These are phyloP conservation scores for Xylota sylvarum DNA, from an alignment of 2,888 invertebrate genomes.

Conservation along the genomic window DNA sequence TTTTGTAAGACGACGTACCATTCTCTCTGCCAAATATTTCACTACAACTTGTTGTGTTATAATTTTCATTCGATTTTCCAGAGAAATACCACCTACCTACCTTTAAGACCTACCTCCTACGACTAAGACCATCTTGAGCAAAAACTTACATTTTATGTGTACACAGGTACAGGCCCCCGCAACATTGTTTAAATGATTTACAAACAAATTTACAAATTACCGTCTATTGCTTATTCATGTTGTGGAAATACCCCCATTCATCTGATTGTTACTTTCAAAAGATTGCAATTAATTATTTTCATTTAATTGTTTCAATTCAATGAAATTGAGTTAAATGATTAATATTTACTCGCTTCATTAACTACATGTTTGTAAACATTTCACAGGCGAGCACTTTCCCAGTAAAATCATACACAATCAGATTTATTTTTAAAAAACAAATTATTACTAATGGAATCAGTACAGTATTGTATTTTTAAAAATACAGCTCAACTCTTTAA, in stretches of 20 bases:
- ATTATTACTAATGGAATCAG: background rate
- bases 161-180: background rate
- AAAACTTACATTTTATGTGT: background rate
- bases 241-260: background rate
- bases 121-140: background rate
- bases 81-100: too few species aligned
- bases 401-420: background rate
- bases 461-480: background rate
- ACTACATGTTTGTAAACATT: background rate
- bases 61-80: too few species aligned
- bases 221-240: background rate
- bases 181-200: background rate
- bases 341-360: background rate
- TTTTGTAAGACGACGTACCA: background rate
- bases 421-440: background rate
- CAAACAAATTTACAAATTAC: background rate
- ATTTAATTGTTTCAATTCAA: background rate
- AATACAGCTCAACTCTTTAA: background rate
- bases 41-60: background rate
- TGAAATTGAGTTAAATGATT: constrained; percentile 5
- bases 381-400: background rate
- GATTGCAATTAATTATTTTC: background rate
- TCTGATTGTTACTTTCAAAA: background rate
- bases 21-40: background rate
- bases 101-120: too few species aligned